phyloP scores from a whole-genome alignment of 2,113 vertebrate genomes.

The Ondatra zibethicus region DNA sequence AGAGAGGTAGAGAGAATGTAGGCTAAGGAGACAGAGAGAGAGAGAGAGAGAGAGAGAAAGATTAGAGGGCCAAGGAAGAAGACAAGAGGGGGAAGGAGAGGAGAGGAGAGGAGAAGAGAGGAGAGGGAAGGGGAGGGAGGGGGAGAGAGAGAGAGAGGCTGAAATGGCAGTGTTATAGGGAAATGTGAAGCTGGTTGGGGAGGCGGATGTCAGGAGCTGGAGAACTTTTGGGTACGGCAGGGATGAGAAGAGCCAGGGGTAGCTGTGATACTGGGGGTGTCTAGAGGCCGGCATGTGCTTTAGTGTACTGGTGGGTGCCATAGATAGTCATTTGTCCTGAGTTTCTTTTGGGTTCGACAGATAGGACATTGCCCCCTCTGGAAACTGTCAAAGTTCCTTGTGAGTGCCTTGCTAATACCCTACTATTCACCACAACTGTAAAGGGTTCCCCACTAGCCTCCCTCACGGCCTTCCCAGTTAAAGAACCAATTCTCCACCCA shows the following conservation, averaged over 20 bases:
- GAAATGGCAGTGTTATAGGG: background rate
- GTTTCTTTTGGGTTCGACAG: background rate
- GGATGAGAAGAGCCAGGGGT: background rate
- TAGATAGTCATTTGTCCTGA: background rate
- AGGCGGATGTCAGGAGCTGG: background rate
- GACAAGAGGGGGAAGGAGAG: background rate
- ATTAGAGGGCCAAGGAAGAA: background rate
- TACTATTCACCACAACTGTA: background rate
- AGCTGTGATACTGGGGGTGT: background rate
- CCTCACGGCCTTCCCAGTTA: accelerated
- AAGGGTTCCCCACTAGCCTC: background rate
- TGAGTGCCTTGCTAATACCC: background rate
- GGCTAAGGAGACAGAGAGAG: background rate
- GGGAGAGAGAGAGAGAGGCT: background rate
- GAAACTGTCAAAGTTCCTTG: background rate
- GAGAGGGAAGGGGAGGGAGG: accelerated
- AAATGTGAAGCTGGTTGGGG: background rate
- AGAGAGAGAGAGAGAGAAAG: background rate
- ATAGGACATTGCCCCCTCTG: background rate
- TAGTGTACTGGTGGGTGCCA: background rate
- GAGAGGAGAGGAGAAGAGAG: background rate
- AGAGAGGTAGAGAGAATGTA: background rate
- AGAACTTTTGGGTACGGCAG: background rate
- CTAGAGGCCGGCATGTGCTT: background rate
- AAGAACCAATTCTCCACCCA: accelerated